phyloP scores from a whole-genome alignment of 2,888 invertebrate genomes.

The Thereva unica region DNA sequence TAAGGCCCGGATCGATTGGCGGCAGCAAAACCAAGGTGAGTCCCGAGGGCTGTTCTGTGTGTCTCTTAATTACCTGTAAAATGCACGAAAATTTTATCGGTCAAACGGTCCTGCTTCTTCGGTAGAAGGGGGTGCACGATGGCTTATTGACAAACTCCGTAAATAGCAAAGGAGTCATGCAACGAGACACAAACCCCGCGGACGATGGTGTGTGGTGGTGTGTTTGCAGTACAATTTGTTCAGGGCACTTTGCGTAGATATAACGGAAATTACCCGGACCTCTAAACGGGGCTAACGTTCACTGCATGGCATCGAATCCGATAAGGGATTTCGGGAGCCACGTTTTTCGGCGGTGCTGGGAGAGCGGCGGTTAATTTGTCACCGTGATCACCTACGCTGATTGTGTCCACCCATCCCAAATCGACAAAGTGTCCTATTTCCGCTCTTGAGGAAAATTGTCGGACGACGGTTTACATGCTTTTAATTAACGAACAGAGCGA shows the following conservation, averaged over 20 bases:
- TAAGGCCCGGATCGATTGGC: slow-evolving; percentile 92
- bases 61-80: slow-evolving; percentile 27
- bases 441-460: slow-evolving; percentile 7
- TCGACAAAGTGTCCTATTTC: slow-evolving; percentile 25
- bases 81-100: slow-evolving; percentile 27
- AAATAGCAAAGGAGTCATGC: slow-evolving; percentile 4
- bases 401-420: slow-evolving; percentile 24
- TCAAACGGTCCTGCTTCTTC: not conserved
- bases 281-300: slow-evolving; percentile 19
- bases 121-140: not conserved
- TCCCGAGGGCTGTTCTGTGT: slow-evolving; percentile 7
- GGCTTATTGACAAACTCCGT: slow-evolving; percentile 2
- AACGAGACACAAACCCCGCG: not conserved
- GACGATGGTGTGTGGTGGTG: slow-evolving; percentile 13
- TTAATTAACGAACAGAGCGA: slow-evolving; percentile 28
- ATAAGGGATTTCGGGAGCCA: slow-evolving; percentile 15
- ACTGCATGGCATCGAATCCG: not conserved
- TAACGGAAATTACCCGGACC: slow-evolving; percentile 13
- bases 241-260: slow-evolving; percentile 11
- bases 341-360: slow-evolving; percentile 16
- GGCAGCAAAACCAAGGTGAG: slow-evolving; percentile 93
- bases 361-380: slow-evolving; percentile 19
- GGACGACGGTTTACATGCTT: slow-evolving; percentile 25
- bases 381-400: slow-evolving; percentile 32
- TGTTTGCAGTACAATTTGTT: slow-evolving; percentile 34